Conservation (phyloP, 2,113 vertebrate genomes). For the Helogale parvula region DNA sequence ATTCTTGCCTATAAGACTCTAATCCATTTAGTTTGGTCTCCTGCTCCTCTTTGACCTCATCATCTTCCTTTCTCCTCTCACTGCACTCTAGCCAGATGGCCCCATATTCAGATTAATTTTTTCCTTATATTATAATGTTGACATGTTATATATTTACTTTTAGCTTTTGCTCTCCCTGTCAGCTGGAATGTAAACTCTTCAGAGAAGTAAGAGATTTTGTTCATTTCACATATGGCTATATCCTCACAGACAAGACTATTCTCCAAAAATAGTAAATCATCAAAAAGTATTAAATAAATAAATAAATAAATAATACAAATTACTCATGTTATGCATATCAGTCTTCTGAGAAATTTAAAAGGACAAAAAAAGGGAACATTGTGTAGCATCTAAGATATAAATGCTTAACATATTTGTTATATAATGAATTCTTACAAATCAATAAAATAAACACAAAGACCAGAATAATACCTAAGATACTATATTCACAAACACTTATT, state of each 20-base stretch:
- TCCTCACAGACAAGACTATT: neutral
- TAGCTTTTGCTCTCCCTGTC: neutral
- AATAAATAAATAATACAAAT: neutral
- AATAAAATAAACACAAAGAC: slow-evolving; percentile 13
- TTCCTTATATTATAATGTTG: neutral
- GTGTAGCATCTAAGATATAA: neutral
- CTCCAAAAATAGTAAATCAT: neutral
- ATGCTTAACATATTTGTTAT: neutral
- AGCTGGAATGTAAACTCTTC: neutral
- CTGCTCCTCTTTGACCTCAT: neutral
- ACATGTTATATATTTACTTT: neutral
- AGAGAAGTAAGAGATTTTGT: neutral
- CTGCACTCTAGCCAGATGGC: neutral
- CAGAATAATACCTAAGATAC: neutral
- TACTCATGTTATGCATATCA: neutral
- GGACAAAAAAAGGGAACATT: neutral
- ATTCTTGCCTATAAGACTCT: neutral
- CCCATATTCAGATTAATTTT: neutral
- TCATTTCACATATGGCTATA: neutral
- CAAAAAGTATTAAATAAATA: neutral
- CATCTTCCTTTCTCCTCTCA: neutral
- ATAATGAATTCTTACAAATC: neutral
- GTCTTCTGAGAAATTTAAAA: neutral
- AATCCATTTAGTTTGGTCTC: neutral
- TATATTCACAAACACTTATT: neutral